Evolutionary conservation across 2,113 vertebrate species (phyloP), one percentile per base, ranked within the genome.

Genomic region (Xiphias gladius): DNA sequence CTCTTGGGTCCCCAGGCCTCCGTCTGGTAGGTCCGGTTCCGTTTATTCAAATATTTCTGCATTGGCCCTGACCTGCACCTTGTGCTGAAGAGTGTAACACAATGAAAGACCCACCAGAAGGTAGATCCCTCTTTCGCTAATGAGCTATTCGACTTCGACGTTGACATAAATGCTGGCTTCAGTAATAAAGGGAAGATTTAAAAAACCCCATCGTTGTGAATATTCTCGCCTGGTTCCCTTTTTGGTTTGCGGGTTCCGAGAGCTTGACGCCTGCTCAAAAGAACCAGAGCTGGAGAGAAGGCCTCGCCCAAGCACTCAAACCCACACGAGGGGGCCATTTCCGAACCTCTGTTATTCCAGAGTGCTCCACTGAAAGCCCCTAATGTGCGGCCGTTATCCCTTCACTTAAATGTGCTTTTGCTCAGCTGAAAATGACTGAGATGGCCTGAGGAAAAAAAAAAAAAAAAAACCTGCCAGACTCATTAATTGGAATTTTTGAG

Each of bases 401-500:
- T 73, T 79, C 57, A 61, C 43, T 68, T n/a, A 37, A 85, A 87
- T 52, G 46, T 69, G 76, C 84, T 86, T 73, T n/a, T 28, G 35
- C 75, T 84, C 32, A 61, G 85, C 86, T 80, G 32, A 71, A 87
- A 86, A 35, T 16, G 0, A 26, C 63, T 28, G 16, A 10, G 10
- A 71, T 43, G 20, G 55, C 17, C 22, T 39, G 24, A 52, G 54
- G 32, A 32, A 39, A 22, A 1, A 16, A 28, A 77, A 71, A 77
- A 71, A 57, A 54, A 79, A 69, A 71, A 62, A 41, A 3, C 66
- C 73, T 6, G 63, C 41, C 62, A 81, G 73, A 24, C 73, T 76
- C 52, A 82, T 89, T 86, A 66, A 75, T 83, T 71, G 46, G 24
- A 66, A 80, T 79, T 83, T 83, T 76, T 30, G 72, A 39, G 73